These are phyloP conservation scores for Lophius piscatorius DNA, from an alignment of 2,113 vertebrate genomes.

Conservation along the genomic window DNA sequence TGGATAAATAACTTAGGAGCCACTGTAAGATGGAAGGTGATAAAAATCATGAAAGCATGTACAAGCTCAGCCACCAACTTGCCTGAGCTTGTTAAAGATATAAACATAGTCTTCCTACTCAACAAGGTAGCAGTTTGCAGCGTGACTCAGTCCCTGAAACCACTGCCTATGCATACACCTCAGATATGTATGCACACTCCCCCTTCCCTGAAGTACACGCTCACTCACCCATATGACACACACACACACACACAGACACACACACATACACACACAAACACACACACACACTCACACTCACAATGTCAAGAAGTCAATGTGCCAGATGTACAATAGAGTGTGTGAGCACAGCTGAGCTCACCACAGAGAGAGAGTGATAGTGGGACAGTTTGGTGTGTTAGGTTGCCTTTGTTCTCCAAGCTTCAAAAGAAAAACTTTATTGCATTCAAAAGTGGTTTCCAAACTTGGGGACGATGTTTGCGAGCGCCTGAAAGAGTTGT, in stretches of 20 bases:
- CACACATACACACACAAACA: slow-evolving; percentile 1
- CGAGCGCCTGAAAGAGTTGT: slow-evolving; percentile 48
- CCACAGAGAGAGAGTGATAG: slow-evolving; percentile 45
- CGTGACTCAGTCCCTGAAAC: slow-evolving; percentile 22
- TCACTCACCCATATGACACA: neutral
- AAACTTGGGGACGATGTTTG: slow-evolving; percentile 37
- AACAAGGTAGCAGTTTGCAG: slow-evolving; percentile 37
- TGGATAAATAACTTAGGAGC: slow-evolving; percentile 26
- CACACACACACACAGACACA: neutral
- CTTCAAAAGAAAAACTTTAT: slow-evolving; percentile 68
- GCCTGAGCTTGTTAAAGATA: slow-evolving; percentile 49
- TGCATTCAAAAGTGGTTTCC: slow-evolving; percentile 31
- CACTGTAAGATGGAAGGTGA: slow-evolving; percentile 38
- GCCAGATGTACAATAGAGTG: slow-evolving; percentile 62
- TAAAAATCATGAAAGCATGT: slow-evolving; percentile 25
- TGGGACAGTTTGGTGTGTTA: slow-evolving; percentile 28
- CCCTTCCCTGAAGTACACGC: neutral
- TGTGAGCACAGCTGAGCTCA: slow-evolving; percentile 41
- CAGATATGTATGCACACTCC: neutral
- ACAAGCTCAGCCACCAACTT: slow-evolving; percentile 34
- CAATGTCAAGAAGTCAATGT: slow-evolving; percentile 53
- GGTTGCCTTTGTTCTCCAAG: slow-evolving; percentile 53
- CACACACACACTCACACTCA: slow-evolving; percentile 13
- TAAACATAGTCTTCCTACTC: slow-evolving; percentile 6
- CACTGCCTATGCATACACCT: slow-evolving; percentile 11